These are phyloP conservation scores for Potamilus streckersoni DNA, from an alignment of 1,140 invertebrate genomes.

Conservation along the genomic window DNA sequence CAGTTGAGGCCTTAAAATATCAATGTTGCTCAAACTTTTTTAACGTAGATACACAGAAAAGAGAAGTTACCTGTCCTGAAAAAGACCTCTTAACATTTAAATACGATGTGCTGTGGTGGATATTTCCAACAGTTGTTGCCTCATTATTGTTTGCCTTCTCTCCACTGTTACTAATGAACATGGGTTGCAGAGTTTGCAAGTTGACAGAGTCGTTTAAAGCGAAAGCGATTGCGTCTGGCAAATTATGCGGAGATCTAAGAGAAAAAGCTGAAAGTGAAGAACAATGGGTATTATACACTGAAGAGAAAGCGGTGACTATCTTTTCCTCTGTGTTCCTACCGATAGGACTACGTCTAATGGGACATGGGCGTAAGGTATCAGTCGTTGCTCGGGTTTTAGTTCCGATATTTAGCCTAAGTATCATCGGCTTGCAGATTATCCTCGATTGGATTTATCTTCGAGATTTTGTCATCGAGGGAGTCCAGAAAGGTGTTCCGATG, in stretches of 20 bases:
- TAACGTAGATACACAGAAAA: not conserved
- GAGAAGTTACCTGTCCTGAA: not conserved
- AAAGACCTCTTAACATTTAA: not conserved
- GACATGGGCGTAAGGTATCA: not conserved
- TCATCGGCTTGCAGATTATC: slow-evolving; percentile 12
- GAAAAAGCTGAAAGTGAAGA: not conserved
- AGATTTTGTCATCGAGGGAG: slow-evolving; percentile 1
- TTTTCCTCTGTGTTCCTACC: slow-evolving; percentile 1
- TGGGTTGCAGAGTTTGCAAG: not conserved
- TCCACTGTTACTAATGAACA: slow-evolving; percentile 17
- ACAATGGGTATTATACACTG: slow-evolving; percentile 6
- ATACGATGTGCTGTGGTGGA: slow-evolving; percentile 21
- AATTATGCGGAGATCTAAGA: not conserved
- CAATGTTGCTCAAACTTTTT: slow-evolving; percentile 12
- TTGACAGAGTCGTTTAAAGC: no score
- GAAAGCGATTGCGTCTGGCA: not conserved
- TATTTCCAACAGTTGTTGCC: slow-evolving; percentile 22
- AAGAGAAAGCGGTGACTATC: slow-evolving; percentile 7
- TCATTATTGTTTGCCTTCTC: slow-evolving; percentile 12
- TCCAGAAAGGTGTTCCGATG: slow-evolving; percentile 17
- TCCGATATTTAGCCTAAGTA: not conserved
- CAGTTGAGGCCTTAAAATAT: slow-evolving; percentile 16
- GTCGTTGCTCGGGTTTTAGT: not conserved
- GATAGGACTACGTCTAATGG: not conserved
- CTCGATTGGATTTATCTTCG: slow-evolving; percentile 12